Percentiles rank a stretch among this genome's conserved stretches.
Evolutionary conservation across 2,113 vertebrate species (phyloP).

Genomic region (Butorides virescens): DNA sequence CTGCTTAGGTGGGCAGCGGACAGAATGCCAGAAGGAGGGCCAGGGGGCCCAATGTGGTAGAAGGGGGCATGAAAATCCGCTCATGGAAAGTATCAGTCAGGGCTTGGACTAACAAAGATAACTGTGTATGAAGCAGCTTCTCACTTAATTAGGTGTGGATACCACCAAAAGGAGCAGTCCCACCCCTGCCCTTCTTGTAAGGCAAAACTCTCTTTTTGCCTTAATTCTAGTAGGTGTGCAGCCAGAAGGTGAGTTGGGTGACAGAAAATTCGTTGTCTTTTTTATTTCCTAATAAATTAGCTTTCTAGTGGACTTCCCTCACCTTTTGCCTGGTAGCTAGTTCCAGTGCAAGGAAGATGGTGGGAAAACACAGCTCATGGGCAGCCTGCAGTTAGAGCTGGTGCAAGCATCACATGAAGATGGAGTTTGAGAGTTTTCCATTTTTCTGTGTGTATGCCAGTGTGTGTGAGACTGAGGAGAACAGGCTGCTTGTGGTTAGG

Average conservation of each 20-base stretch:
- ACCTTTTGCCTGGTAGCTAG: neutral
- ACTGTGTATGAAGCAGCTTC: neutral
- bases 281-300: neutral
- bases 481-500: neutral
- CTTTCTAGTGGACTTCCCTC: neutral
- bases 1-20: constrained; percentile 83
- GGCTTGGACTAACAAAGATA: neutral
- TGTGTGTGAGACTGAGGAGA: neutral
- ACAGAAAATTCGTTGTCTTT: neutral
- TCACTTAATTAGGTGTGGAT: neutral
- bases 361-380: neutral
- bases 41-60: neutral
- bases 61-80: neutral
- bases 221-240: neutral
- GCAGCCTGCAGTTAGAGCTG: neutral
- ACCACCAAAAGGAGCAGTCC: neutral
- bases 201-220: neutral
- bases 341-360: neutral
- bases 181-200: neutral
- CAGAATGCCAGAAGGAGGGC: neutral
- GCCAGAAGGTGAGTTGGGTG: neutral
- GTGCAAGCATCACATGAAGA: neutral
- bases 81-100: neutral
- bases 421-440: neutral
- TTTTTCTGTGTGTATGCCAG: neutral